phyloP scores from a whole-genome alignment of 1,140 invertebrate genomes.

The Bradysia coprophila region DNA sequence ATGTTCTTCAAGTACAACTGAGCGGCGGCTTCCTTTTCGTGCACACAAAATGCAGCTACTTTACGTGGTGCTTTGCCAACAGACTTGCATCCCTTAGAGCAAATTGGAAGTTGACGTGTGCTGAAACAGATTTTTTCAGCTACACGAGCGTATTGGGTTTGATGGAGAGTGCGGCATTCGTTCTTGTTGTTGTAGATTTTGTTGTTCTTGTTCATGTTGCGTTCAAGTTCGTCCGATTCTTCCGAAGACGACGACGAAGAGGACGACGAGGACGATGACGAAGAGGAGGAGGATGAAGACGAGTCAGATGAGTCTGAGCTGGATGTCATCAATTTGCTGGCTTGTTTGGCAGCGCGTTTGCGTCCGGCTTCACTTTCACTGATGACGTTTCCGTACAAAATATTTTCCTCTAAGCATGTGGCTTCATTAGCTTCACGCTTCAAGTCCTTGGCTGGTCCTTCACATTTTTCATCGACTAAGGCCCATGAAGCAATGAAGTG shows the following conservation, averaged over 20 bases:
- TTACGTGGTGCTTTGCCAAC: constrained; percentile 14
- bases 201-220: not conserved
- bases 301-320: constrained; percentile 9
- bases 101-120: constrained; percentile 26
- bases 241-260: too few relatives aligned
- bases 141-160: constrained; percentile 28
- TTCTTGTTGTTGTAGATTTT: constrained; percentile 7
- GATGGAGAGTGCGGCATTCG: constrained; percentile 9
- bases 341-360: not conserved
- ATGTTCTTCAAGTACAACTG: constrained; percentile 28
- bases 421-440: constrained; percentile 19
- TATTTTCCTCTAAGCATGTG: constrained; percentile 20
- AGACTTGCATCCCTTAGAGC: constrained; percentile 23
- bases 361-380: constrained; percentile 17
- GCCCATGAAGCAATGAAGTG: constrained; percentile 34
- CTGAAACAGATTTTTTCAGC: constrained; percentile 33
- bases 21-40: constrained; percentile 22
- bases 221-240: not conserved
- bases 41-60: constrained; percentile 30
- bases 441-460: constrained; percentile 16
- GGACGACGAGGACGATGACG: constrained; percentile 5
- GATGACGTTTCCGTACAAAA: constrained; percentile 26
- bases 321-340: constrained; percentile 13
- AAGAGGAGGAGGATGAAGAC: constrained; percentile 6
- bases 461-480: constrained; percentile 23